Percentiles rank a stretch among this genome's conserved stretches.
Conservation (phyloP, 1,140 invertebrate species). For the Oryctes rhinoceros region DNA sequence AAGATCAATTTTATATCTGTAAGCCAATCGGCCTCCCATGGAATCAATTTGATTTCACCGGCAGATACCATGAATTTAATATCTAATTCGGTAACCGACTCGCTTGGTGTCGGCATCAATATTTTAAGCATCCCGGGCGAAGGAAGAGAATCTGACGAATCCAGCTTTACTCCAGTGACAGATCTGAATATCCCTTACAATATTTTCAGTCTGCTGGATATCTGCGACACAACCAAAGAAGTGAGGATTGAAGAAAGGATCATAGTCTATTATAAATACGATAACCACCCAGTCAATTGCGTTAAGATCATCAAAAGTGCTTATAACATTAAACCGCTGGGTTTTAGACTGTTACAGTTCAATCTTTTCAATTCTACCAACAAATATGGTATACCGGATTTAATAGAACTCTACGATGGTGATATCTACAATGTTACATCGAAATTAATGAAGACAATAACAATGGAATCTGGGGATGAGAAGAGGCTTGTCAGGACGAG, state of each 20-base stretch:
- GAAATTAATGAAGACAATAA: conserved; percentile 73
- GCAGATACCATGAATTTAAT: conserved; percentile 77
- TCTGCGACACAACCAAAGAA: conserved; percentile 94
- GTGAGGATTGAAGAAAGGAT: conserved; percentile 90
- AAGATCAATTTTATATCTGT: conserved; percentile 84
- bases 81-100: conserved; percentile 79
- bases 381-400: conserved; percentile 82
- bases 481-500: conserved; percentile 80
- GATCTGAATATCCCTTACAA: conserved; percentile 90
- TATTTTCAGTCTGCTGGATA: conserved; percentile 94
- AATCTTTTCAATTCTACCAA: conserved; percentile 92
- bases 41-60: conserved; percentile 91
- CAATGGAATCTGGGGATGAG: conserved; percentile 74
- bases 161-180: conserved; percentile 85
- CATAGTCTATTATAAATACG: conserved; percentile 96
- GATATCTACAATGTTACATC: conserved; percentile 89
- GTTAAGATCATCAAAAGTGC: conserved; percentile 95
- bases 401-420: conserved; percentile 89
- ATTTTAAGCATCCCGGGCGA: conserved; percentile 91
- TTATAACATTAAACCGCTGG: conserved; percentile 84
- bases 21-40: conserved; percentile 86
- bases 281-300: conserved; percentile 94
- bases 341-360: conserved; percentile 90
- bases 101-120: conserved; percentile 89
- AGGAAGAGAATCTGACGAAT: conserved; percentile 85